Base-by-base conservation (phyloP, 2,797 vertebrate species). In the Sebastes wilsoni region DNA sequence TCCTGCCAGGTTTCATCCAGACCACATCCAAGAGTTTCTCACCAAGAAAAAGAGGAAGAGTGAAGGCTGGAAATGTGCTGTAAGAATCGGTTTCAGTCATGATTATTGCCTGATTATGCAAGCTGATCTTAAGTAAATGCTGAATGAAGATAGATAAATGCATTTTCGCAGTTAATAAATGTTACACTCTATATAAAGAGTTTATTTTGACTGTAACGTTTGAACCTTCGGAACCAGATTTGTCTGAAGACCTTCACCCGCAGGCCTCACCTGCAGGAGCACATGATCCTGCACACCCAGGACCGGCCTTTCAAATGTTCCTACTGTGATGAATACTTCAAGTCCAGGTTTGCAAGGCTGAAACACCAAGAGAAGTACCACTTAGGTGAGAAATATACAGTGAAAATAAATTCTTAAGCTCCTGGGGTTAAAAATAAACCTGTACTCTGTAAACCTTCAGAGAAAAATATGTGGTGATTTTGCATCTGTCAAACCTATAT, bases 321-420 rank as follows among this genome's bases (percentile, higher is more conserved):
- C 72, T 99, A 97, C 92, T 99, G 99, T 59, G 98, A 99, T 25
- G 98, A 99, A 79, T 95, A 97, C 94, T 99, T 99, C 90, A 99
- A 97, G 88, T 99, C 98, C 32, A 96, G 99, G 54, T 99, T 99
- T 89, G 97, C 98, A 65, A 95, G 99, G 38, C 86, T 99, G 75
- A 99, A 99, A 74, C 99, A 99, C 93, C 98, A 99, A 79, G 98
- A 99, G 87, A 99, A 99, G 91, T 97, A 94, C 90, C 98, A 99
- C 90, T 93, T 99, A 80, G 99, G 99, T 99, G 93, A 92, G 88
- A 75, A 46, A 18, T 34, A 12, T 2, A 32, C 2, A 10, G 2
- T 16, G 12, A 18, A 56, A 77, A 28, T 7, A 1, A 5, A 69
- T 10, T 54, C 11, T 56, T 65, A 9, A 46, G 8, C 18, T 12